These are phyloP conservation scores for Lasioglossum villosulum DNA, from an alignment of 2,888 invertebrate species.

Conservation along the genomic window DNA sequence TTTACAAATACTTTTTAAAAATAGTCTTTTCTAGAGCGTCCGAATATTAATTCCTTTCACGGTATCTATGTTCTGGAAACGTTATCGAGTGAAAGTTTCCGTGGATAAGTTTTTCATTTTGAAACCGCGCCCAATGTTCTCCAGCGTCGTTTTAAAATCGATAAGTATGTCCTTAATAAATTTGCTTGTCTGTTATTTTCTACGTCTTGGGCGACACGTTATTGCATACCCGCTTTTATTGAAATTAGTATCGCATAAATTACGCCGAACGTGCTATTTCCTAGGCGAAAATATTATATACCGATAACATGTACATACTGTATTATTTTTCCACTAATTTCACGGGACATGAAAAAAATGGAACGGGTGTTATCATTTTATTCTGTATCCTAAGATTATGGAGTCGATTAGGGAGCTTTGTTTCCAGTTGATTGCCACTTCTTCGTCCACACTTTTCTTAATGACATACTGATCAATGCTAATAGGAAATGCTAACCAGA, in stretches of 20 bases:
- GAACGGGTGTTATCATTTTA: background rate
- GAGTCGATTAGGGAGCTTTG: background rate
- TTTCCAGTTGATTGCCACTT: background rate
- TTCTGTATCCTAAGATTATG: background rate
- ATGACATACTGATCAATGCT: background rate
- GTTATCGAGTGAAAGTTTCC: background rate
- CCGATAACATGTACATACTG: background rate
- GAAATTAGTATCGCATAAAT: background rate
- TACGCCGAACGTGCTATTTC: background rate
- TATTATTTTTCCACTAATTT: slow-evolving; percentile 3
- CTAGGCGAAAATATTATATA: background rate
- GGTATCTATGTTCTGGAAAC: too few species aligned
- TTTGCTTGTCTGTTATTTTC: background rate
- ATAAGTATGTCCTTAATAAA: background rate
- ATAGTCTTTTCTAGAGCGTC: too few species aligned
- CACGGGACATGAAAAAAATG: background rate
- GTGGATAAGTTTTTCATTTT: background rate
- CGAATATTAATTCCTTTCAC: too few species aligned
- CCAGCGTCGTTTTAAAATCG: background rate
- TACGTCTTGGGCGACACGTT: background rate
- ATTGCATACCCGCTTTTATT: background rate
- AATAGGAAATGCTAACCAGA: background rate
- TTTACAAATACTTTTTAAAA: too few species aligned
- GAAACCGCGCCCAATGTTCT: background rate
- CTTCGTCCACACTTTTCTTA: background rate